Evolutionary conservation across 2,113 vertebrate species (phyloP).

Genomic region (Mystacornis crossleyi): DNA sequence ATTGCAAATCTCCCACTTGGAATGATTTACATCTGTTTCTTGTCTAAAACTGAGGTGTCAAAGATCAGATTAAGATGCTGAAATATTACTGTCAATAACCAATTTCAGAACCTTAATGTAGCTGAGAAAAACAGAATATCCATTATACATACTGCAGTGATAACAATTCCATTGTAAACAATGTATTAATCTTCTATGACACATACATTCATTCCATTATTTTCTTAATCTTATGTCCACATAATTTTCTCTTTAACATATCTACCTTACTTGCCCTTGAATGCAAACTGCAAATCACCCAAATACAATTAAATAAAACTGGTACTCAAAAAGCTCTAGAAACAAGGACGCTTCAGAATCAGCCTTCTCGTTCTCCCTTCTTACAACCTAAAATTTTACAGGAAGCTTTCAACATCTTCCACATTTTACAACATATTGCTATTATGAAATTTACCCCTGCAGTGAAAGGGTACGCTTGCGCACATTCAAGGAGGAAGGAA

Average conservation of each 20-base stretch:
- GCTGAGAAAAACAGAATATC: background rate
- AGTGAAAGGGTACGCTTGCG: background rate
- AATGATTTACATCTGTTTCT: background rate
- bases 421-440: background rate
- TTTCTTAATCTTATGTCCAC: background rate
- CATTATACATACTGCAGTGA: background rate
- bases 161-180: background rate
- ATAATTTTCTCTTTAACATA: background rate
- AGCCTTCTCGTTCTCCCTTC: background rate
- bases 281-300: background rate
- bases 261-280: background rate
- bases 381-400: background rate
- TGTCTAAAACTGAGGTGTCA: background rate
- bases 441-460: background rate
- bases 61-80: slow-evolving; percentile 23
- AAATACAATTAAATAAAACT: background rate
- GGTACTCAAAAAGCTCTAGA: background rate
- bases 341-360: background rate
- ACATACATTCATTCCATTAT: background rate
- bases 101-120: background rate
- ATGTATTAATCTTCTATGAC: background rate
- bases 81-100: background rate
- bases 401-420: background rate
- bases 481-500: background rate
- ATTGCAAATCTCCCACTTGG: background rate